phyloP scores from a whole-genome alignment of 2,113 vertebrate genomes.

The Butastur rufipennis region DNA sequence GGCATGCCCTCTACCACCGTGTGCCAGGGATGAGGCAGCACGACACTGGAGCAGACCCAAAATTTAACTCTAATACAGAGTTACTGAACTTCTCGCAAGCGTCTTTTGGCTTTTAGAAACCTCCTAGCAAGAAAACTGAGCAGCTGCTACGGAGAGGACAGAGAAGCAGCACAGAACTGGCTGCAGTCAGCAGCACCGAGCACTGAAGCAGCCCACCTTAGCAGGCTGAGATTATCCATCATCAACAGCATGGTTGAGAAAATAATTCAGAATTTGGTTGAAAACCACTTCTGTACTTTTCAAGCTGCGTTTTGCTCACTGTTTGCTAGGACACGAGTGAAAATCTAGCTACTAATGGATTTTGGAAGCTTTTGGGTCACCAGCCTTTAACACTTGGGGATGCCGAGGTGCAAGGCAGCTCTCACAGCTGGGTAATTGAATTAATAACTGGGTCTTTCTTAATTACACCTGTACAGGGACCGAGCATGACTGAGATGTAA shows the following conservation, averaged over 20 bases:
- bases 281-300: not conserved
- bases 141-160: rapidly evolving
- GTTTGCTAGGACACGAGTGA: rapidly evolving
- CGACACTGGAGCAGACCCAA: not conserved
- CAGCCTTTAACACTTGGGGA: rapidly evolving
- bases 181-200: rapidly evolving
- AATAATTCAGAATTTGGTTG: not conserved
- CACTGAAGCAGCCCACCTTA: not conserved
- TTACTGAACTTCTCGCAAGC: not conserved
- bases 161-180: not conserved
- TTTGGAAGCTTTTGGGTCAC: not conserved
- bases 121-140: not conserved
- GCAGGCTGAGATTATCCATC: not conserved
- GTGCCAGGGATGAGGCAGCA: not conserved
- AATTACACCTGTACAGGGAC: not conserved
- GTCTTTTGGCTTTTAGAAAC: not conserved
- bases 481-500: rapidly evolving
- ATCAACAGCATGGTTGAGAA: not conserved
- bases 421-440: not conserved
- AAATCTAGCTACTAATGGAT: not conserved
- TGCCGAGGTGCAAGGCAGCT: rapidly evolving
- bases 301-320: not conserved
- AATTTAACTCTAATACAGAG: not conserved
- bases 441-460: not conserved
- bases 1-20: rapidly evolving